Conservation (phyloP, 2,113 vertebrate genomes). For the Microcebus murinus region DNA sequence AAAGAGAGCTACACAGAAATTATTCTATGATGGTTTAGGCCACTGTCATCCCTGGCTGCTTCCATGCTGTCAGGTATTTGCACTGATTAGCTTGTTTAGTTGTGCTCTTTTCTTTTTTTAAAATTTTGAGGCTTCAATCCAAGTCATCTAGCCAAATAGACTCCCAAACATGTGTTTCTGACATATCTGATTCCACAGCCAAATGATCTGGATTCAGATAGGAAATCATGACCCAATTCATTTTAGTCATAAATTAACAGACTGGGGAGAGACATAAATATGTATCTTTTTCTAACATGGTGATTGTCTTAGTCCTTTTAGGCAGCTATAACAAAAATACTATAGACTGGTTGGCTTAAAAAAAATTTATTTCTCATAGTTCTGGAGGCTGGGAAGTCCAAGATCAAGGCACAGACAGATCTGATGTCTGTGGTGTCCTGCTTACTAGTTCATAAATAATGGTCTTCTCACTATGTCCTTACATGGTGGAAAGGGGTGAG, state of each 20-base stretch:
- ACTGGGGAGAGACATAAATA: not conserved
- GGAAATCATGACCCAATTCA: constrained; percentile 16
- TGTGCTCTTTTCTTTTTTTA: not conserved
- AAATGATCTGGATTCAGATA: constrained; percentile 25
- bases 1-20: not conserved
- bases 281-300: not conserved
- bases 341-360: not conserved
- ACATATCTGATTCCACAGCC: not conserved
- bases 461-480: not conserved
- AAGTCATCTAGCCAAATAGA: constrained; percentile 31
- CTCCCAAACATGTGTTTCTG: not conserved
- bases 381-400: not conserved
- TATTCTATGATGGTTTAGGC: not conserved
- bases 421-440: not conserved
- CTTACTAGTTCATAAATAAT: not conserved
- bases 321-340: not conserved
- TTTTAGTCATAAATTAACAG: not conserved
- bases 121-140: constrained; percentile 13
- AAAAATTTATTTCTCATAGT: not conserved
- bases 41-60: not conserved
- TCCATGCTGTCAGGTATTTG: not conserved
- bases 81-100: not conserved
- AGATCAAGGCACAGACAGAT: not conserved
- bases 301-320: not conserved
- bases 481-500: not conserved